phyloP scores from a whole-genome alignment of 2,797 vertebrate genomes.

The Phylloscopus collybita region DNA sequence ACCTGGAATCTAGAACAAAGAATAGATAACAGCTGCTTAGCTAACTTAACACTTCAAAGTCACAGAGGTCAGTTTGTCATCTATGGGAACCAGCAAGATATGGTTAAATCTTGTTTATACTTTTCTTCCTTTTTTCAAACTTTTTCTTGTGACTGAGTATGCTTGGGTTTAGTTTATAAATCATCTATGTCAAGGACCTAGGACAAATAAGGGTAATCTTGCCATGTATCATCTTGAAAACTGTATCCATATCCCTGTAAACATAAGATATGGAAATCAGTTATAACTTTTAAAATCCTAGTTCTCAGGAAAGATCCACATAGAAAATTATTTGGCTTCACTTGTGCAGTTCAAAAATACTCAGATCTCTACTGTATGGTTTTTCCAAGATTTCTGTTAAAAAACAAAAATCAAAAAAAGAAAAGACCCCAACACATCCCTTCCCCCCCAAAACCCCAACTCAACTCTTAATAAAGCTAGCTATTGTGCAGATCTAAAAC shows the following conservation, averaged over 20 bases:
- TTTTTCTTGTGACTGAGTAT: not conserved
- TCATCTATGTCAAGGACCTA: not conserved
- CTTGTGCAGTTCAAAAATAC: not conserved
- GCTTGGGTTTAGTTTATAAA: not conserved
- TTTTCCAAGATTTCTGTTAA: not conserved
- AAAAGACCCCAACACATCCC: rapidly evolving
- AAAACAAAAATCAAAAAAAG: not conserved
- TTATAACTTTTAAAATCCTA: not conserved
- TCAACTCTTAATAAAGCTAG: not conserved
- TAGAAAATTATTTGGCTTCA: not conserved
- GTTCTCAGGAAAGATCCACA: not conserved
- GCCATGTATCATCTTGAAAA: not conserved
- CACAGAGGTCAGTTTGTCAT: not conserved
- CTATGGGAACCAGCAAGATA: constrained; percentile 1
- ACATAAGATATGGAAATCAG: not conserved
- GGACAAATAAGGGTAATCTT: not conserved
- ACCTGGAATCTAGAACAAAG: not conserved
- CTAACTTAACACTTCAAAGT: constrained; percentile 28
- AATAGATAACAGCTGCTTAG: constrained; percentile 11
- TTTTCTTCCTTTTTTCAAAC: not conserved
- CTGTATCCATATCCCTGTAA: not conserved
- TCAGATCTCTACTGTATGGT: not conserved
- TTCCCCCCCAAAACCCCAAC: rapidly evolving
- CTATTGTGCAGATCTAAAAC: not conserved
- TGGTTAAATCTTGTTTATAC: not conserved